Evolutionary conservation across 2,888 invertebrate species (phyloP).

Genomic region (Tiliacea citrago): DNA sequence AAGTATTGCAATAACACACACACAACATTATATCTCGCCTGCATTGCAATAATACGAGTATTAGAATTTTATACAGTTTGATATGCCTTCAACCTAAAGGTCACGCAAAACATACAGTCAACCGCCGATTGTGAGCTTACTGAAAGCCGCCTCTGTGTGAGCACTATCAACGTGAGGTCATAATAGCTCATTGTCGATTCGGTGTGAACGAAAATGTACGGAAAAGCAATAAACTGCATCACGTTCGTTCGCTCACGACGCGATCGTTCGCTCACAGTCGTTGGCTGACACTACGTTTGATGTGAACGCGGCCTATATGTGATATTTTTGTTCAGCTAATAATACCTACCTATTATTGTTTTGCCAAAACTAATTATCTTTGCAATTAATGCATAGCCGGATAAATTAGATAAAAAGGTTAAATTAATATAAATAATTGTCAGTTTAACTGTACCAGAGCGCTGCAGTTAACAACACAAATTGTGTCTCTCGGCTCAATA

Average conservation of each 20-base stretch:
- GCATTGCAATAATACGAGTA: too few relatives aligned
- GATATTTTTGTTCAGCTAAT: neutral
- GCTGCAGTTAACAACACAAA: slow-evolving; percentile 3
- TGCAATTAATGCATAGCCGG: neutral
- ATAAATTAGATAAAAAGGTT: slow-evolving; percentile 2
- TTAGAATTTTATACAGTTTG: too few relatives aligned
- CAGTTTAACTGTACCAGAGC: neutral
- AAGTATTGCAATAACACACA: too few relatives aligned
- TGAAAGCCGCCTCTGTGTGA: too few relatives aligned
- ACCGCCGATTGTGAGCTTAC: too few relatives aligned
- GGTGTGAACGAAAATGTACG: neutral
- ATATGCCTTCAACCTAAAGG: too few relatives aligned
- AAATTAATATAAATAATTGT: slow-evolving; percentile 24
- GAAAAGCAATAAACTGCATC: neutral
- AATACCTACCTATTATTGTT: neutral
- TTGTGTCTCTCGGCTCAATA: neutral
- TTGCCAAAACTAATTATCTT: neutral
- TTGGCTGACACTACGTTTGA: neutral
- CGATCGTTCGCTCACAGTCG: neutral
- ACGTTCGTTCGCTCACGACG: neutral
- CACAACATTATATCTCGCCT: too few relatives aligned
- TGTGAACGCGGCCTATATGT: neutral
- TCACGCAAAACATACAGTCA: too few relatives aligned
- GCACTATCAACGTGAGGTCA: neutral
- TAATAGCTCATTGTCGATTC: neutral